phyloP scores from a whole-genome alignment of 1,140 invertebrate genomes.

The Varroa destructor region DNA sequence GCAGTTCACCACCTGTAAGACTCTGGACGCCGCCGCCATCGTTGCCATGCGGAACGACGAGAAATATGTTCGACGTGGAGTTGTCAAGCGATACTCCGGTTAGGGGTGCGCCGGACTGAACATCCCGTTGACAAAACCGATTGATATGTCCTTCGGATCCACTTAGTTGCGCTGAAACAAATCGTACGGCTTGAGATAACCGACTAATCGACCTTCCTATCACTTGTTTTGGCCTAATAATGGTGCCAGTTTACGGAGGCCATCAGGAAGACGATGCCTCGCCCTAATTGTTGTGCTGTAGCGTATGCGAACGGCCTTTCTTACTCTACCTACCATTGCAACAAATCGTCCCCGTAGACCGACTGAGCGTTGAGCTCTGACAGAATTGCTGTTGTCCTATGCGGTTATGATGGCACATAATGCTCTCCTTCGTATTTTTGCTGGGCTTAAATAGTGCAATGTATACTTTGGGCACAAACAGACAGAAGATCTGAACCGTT shows the following conservation, averaged over 20 bases:
- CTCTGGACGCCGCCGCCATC: not conserved
- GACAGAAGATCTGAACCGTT: conserved; percentile 35
- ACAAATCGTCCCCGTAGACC: conserved; percentile 18
- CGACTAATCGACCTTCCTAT: too few relatives aligned
- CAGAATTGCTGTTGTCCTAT: conserved; percentile 26
- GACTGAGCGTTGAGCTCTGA: conserved; percentile 25
- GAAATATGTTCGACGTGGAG: conserved; percentile 11
- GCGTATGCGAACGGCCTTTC: too few relatives aligned
- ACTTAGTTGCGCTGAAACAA: conserved; percentile 19
- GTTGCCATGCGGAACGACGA: conserved; percentile 8
- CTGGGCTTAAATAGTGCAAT: conserved; percentile 53
- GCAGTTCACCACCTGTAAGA: not conserved
- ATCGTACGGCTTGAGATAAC: conserved; percentile 5
- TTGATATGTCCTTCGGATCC: conserved; percentile 27
- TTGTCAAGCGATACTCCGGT: not conserved
- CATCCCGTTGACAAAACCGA: conserved; percentile 1
- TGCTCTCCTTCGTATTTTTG: conserved; percentile 52
- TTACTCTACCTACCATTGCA: conserved; percentile 13
- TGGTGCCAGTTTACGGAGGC: too few relatives aligned
- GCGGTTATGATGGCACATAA: conserved; percentile 43
- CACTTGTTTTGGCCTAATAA: too few relatives aligned
- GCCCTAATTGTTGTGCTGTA: too few relatives aligned
- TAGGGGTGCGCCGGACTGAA: not conserved
- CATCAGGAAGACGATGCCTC: too few relatives aligned
- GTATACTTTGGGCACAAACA: conserved; percentile 44